These are phyloP conservation scores for Trididemnum nubilum DNA, from an alignment of 23 tunicate genomes.

Conservation along the genomic window DNA sequence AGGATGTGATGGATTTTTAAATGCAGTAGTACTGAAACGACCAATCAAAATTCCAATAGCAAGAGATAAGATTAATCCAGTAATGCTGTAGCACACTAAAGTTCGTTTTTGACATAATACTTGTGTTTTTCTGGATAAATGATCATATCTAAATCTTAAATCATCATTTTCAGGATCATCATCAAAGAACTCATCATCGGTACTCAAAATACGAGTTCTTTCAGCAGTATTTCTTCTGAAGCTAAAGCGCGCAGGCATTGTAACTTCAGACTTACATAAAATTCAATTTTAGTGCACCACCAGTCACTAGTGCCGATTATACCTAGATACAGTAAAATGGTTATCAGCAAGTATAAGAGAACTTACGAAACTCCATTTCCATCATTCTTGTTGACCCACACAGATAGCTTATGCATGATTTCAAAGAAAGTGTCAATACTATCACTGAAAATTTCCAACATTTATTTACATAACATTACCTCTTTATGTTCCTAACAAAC, in stretches of 20 bases:
- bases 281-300: too few species aligned
- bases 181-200: conserved; percentile 16
- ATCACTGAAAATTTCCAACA: too few species aligned
- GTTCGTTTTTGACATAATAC: conserved; percentile 20
- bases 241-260: background rate
- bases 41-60: conserved; percentile 21
- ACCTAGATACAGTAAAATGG: too few species aligned
- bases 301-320: too few species aligned
- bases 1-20: background rate
- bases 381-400: too few species aligned
- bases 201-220: background rate
- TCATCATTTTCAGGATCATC: conserved; percentile 22
- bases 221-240: conserved; percentile 5
- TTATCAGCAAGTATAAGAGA: too few species aligned
- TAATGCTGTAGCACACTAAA: background rate
- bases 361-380: too few species aligned
- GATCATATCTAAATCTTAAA: conserved; percentile 29
- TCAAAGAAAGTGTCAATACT: too few species aligned
- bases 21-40: background rate
- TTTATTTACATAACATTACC: too few species aligned
- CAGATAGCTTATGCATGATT: too few species aligned
- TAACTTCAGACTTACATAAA: too few species aligned
- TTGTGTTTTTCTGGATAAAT: background rate
- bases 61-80: background rate
- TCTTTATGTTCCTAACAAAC: too few species aligned